Conservation (phyloP, 2,888 invertebrate genomes). For the Drosophila rellima region DNA sequence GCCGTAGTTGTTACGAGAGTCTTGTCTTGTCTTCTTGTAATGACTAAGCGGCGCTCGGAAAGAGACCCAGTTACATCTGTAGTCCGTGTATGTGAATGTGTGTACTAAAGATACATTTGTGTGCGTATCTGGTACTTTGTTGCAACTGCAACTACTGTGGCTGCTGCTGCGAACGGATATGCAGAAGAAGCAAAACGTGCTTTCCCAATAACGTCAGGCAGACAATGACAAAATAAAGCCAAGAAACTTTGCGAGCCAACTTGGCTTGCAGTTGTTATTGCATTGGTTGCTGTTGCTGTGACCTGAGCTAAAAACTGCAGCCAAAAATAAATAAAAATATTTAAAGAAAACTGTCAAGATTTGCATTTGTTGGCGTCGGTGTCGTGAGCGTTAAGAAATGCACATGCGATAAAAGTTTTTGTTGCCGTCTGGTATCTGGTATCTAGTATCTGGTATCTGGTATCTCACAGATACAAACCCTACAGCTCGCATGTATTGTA, state of each 20-base stretch:
- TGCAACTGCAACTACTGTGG: slow-evolving; percentile 40
- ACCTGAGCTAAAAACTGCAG: slow-evolving; percentile 58
- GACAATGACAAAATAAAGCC: slow-evolving; percentile 66
- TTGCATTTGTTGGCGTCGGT: slow-evolving; percentile 66
- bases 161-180: slow-evolving; percentile 62
- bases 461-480: slow-evolving; percentile 57
- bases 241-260: slow-evolving; percentile 62
- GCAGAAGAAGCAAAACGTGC: slow-evolving; percentile 74
- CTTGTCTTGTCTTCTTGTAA: slow-evolving; percentile 52
- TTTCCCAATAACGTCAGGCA: slow-evolving; percentile 71
- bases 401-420: slow-evolving; percentile 69
- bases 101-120: slow-evolving; percentile 44
- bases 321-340: slow-evolving; percentile 75
- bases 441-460: slow-evolving; percentile 42
- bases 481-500: slow-evolving; percentile 2
- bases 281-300: slow-evolving; percentile 12
- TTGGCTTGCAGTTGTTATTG: slow-evolving; percentile 15
- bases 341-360: slow-evolving; percentile 78
- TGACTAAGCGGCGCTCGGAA: slow-evolving; percentile 55
- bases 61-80: slow-evolving; percentile 51
- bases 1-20: slow-evolving; percentile 58
- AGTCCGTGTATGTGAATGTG: slow-evolving; percentile 14
- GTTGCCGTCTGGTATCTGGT: slow-evolving; percentile 45
- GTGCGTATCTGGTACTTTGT: slow-evolving; percentile 37
- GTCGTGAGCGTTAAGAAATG: slow-evolving; percentile 69